phyloP scores from a whole-genome alignment of 2,797 vertebrate species.

The Coranthus polyacanthus region DNA sequence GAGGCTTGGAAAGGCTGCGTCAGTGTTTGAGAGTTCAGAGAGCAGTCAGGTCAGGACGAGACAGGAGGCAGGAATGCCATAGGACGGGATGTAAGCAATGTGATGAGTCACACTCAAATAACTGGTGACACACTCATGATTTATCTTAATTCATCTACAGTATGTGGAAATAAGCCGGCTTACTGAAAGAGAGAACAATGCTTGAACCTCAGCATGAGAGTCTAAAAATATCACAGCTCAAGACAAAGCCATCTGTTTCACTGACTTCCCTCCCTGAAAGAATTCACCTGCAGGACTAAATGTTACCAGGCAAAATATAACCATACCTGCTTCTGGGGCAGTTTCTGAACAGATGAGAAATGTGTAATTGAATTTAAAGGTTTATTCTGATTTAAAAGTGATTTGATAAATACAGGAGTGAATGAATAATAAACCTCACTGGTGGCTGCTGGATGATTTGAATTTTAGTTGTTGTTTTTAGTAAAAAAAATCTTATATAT shows the following conservation, averaged over 20 bases:
- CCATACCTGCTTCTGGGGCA: too few relatives aligned
- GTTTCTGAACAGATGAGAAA: too few relatives aligned
- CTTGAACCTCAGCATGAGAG: not conserved
- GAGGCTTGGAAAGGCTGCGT: not conserved
- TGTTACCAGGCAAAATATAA: too few relatives aligned
- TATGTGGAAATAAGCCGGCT: conserved; percentile 7
- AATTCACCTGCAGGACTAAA: too few relatives aligned
- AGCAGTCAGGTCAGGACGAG: not conserved
- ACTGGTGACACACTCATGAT: conserved; percentile 1
- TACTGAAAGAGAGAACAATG: not conserved
- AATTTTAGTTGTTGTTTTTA: too few relatives aligned
- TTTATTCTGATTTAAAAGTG: too few relatives aligned
- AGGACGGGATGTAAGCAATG: conserved; percentile 22
- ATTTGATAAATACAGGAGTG: too few relatives aligned
- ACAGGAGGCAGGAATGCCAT: conserved; percentile 37
- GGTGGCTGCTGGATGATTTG: too few relatives aligned
- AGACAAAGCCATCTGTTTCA: not conserved
- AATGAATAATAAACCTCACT: too few relatives aligned
- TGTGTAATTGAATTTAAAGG: too few relatives aligned
- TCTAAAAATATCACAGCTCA: conserved; percentile 21
- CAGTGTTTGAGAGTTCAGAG: conserved; percentile 26
- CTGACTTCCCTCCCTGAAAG: not conserved
- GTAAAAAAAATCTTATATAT: too few relatives aligned
- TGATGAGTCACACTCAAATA: not conserved
- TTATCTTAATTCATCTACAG: conserved; percentile 1